These are phyloP conservation scores for Scaptomyza hsui DNA, from an alignment of 1,140 invertebrate genomes.

Conservation along the genomic window DNA sequence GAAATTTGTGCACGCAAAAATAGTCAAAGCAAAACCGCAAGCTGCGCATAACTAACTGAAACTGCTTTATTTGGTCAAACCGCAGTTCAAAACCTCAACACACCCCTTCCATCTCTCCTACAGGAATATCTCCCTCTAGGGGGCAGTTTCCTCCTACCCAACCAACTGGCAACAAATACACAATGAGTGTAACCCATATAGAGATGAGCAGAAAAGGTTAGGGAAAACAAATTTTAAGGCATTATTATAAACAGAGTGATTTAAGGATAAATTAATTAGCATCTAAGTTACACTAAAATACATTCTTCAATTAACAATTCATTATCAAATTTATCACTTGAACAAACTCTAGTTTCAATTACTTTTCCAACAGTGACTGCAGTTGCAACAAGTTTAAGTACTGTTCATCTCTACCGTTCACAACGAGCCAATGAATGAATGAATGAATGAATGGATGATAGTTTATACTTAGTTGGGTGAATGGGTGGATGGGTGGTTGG, in stretches of 20 bases:
- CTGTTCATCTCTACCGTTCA: constrained; percentile 6
- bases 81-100: constrained; percentile 37
- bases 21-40: constrained; percentile 79
- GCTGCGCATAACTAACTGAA: constrained; percentile 78
- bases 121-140: too few species aligned
- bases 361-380: background rate
- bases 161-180: too few species aligned
- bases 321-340: background rate
- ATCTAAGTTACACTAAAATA: too few species aligned
- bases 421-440: background rate
- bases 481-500: background rate
- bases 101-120: background rate
- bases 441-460: background rate
- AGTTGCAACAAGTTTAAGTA: constrained; percentile 16
- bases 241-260: too few species aligned
- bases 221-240: too few species aligned
- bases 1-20: constrained; percentile 62
- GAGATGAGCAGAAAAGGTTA: too few species aligned
- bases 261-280: too few species aligned
- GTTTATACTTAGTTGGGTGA: too few species aligned
- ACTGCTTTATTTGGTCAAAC: constrained; percentile 75
- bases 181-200: too few species aligned
- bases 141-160: too few species aligned
- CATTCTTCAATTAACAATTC: too few species aligned
- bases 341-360: background rate